Percentiles rank a stretch among this genome's conserved stretches.
phyloP scores from a whole-genome alignment of 2,888 invertebrate genomes.

The Plebejus anna region DNA sequence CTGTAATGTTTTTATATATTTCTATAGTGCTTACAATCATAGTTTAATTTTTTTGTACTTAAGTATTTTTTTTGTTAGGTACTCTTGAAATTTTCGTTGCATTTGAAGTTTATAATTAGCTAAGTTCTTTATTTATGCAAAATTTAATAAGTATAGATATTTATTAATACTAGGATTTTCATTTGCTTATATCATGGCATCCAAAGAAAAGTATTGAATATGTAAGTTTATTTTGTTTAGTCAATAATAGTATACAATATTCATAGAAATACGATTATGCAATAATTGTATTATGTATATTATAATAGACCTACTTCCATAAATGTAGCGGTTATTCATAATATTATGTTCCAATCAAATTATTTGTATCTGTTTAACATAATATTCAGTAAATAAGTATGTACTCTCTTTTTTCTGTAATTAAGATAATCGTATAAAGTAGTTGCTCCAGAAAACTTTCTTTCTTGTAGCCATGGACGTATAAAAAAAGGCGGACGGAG shows the following conservation, averaged over 20 bases:
- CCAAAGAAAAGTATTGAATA: constrained; percentile 1
- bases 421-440: too few species aligned
- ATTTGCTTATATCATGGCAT: background rate
- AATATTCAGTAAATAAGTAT: too few species aligned
- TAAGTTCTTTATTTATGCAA: background rate
- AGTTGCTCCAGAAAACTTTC: too few species aligned
- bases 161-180: too few species aligned
- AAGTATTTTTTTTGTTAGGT: background rate
- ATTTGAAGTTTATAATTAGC: background rate
- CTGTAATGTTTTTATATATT: background rate
- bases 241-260: background rate
- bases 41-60: background rate
- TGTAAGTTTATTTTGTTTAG: background rate
- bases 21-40: background rate
- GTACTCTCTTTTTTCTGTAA: too few species aligned
- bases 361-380: background rate
- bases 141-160: too few species aligned
- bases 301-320: background rate
- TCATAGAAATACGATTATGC: background rate
- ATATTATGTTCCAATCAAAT: too few species aligned
- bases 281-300: background rate
- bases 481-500: too few species aligned
- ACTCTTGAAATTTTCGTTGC: background rate
- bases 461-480: background rate
- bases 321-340: too few species aligned